A percentile compares a stretch with the other conserved stretches of the same genome.
Conservation (phyloP, 2,113 vertebrate genomes). For the Rhynchomys soricoides region DNA sequence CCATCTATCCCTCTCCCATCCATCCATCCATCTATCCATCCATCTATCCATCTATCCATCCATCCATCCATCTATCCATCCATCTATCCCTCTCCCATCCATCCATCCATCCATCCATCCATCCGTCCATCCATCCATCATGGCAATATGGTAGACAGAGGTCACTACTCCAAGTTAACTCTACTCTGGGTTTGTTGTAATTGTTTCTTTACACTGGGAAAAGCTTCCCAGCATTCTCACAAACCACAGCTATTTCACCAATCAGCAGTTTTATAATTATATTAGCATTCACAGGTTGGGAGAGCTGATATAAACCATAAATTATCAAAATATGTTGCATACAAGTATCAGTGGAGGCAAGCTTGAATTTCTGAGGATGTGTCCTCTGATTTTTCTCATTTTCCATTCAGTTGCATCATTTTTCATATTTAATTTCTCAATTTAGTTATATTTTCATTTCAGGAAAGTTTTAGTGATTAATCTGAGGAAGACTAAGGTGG, state of each 20-base stretch:
- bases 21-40: no score
- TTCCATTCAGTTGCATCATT: constrained; percentile 29
- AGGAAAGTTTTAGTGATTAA: constrained; percentile 26
- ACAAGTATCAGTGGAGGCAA: not conserved
- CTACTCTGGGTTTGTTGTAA: not conserved
- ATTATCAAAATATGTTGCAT: constrained; percentile 14
- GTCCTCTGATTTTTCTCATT: constrained; percentile 11
- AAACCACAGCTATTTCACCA: constrained; percentile 9
- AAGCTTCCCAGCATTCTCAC: constrained; percentile 15
- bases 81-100: not conserved
- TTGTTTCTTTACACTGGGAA: constrained; percentile 22
- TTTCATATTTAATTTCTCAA: constrained; percentile 51
- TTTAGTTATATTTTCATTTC: constrained; percentile 39
- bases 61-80: not conserved
- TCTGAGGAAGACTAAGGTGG: not conserved
- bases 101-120: not conserved
- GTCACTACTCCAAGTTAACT: not conserved
- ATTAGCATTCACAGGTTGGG: not conserved
- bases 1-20: no score
- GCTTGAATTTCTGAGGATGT: constrained; percentile 42
- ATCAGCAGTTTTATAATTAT: constrained; percentile 18
- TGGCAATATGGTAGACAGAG: not conserved
- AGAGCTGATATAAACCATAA: not conserved
- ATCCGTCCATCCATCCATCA: not conserved
- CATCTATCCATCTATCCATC: not conserved